Percentiles rank a stretch among this genome's conserved stretches.
Evolutionary conservation across 2,797 vertebrate genomes (phyloP).

Genomic region (Crocodylus rhombifer): DNA sequence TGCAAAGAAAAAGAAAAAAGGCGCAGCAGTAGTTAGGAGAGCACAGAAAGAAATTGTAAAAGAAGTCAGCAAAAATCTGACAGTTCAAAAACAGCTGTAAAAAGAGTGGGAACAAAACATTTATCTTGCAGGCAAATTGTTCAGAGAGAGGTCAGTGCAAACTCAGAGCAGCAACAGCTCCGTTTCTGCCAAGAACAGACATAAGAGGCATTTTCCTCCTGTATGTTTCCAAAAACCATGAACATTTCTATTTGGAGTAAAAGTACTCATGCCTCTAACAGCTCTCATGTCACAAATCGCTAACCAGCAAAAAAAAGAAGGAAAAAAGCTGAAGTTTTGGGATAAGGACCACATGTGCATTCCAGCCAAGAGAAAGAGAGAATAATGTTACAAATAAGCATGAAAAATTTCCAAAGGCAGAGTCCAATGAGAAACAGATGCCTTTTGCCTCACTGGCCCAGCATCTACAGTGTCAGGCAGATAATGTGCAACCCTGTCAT

Average conservation of each 20-base stretch:
- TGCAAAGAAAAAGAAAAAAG: background rate
- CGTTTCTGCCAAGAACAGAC: constrained; percentile 59
- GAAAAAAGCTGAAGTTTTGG: constrained; percentile 28
- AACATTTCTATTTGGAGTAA: constrained; percentile 62
- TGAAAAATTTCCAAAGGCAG: constrained; percentile 60
- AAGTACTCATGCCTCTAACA: constrained; percentile 60
- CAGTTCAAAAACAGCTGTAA: constrained; percentile 5
- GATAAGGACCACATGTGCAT: constrained; percentile 80
- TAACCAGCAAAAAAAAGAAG: constrained; percentile 48
- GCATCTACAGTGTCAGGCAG: background rate
- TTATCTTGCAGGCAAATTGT: constrained; percentile 61
- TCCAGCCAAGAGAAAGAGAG: constrained; percentile 55
- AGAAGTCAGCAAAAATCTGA: constrained; percentile 51
- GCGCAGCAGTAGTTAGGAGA: background rate
- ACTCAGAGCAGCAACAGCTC: constrained; percentile 28
- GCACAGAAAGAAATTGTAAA: constrained; percentile 17
- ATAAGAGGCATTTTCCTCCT: constrained; percentile 68
- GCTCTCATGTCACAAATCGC: constrained; percentile 71
- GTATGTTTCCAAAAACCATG: constrained; percentile 60
- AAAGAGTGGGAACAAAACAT: background rate
- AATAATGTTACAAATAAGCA: constrained; percentile 66
- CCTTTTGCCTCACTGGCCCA: background rate
- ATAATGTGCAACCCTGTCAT: background rate
- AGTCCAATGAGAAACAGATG: constrained; percentile 75
- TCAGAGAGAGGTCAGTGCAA: constrained; percentile 67